These are phyloP conservation scores for Napeogenes sylphis DNA, from an alignment of 2,888 invertebrate genomes.

Conservation along the genomic window DNA sequence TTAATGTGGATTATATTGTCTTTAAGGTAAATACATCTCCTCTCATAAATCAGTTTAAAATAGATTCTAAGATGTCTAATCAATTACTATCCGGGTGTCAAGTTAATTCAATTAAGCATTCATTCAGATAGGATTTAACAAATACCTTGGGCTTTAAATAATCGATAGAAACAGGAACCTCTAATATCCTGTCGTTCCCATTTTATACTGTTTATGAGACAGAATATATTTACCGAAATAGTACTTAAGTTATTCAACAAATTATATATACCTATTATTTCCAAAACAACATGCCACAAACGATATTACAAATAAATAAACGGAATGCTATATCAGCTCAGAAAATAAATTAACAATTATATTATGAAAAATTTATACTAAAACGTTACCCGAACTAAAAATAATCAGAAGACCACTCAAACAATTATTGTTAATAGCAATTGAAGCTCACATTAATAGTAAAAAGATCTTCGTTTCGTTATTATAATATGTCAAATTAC, in stretches of 20 bases:
- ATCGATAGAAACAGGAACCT: too few relatives aligned
- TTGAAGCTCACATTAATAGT: neutral
- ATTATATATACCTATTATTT: neutral
- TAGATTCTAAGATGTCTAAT: too few relatives aligned
- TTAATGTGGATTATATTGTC: constrained; percentile 1
- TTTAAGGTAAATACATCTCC: too few relatives aligned
- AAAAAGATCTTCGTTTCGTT: neutral
- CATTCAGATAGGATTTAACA: too few relatives aligned
- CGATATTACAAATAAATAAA: neutral
- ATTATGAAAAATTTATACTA: neutral
- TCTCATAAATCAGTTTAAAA: too few relatives aligned
- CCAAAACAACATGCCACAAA: constrained; percentile 6
- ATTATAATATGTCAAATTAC: neutral
- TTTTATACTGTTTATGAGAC: too few relatives aligned
- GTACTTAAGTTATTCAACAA: neutral
- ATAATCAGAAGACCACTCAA: neutral
- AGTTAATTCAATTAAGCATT: too few relatives aligned
- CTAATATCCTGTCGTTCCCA: too few relatives aligned
- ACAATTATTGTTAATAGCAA: neutral
- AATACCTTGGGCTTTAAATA: too few relatives aligned
- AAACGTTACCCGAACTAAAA: neutral
- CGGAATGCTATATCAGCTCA: constrained; percentile 9
- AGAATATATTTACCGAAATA: too few relatives aligned
- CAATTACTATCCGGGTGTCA: too few relatives aligned
- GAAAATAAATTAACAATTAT: neutral